Base-by-base conservation (phyloP, 2,888 invertebrate species). In the Stenodera caucasica region DNA sequence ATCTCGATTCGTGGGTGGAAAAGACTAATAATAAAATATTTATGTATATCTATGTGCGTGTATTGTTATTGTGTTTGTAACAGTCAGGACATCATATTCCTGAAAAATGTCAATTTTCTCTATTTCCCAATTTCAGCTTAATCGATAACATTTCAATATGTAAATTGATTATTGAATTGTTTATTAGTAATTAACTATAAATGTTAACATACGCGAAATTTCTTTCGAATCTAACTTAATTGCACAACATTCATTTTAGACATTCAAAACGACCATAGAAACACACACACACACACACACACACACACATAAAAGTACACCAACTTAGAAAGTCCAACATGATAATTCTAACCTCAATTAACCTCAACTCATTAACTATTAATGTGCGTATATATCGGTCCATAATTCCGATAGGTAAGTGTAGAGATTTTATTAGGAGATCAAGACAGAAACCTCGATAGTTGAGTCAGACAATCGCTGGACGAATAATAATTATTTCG, bases 311-410 rank as follows among this genome's bases (percentile, higher is more conserved):
- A n/a, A n/a, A n/a, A n/a, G n/a, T n/a, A n/a, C n/a, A n/a, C n/a
- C n/a, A n/a, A 56, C 35, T 50, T 53, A 57, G 60, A 60, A 60
- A 60, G 60, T 54, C 45, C 45, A 45, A 45, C 45, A 15, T 55
- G 55, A 60, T 57, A 51, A 55, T 60, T 60, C 57, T 53, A 60
- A 60, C 60, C 60, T 60, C 57, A 60, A 60, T 60, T 60, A 60
- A 60, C 60, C 57, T 60, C 49, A 37, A 49, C 53, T 49, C 18
- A 51, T 37, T 29, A 33, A 33, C 33, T 1, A 33, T 33, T 33
- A 12, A 4, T 33, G n/a, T n/a, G n/a, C n/a, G n/a, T n/a, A n/a
- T n/a, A n/a, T n/a, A n/a, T n/a, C n/a, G n/a, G n/a, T n/a, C n/a
- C n/a, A n/a, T n/a, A n/a, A n/a, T n/a, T n/a, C n/a, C n/a, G n/a